phyloP scores from a whole-genome alignment of 2,888 invertebrate genomes.

The Polyommatus iphigenia region DNA sequence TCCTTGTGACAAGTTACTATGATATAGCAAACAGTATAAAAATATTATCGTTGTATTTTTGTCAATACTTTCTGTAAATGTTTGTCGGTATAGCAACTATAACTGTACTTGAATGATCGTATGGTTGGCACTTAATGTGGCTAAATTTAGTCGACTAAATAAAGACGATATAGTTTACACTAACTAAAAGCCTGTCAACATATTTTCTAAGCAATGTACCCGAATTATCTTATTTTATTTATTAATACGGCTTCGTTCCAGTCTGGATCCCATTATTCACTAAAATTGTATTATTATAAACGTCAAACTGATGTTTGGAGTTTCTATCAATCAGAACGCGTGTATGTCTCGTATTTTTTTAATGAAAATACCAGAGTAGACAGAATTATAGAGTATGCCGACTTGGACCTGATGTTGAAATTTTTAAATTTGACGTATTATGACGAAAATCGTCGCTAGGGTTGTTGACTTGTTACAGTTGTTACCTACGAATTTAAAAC shows the following conservation, averaged over 20 bases:
- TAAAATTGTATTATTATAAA: not conserved
- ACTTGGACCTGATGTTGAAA: no score
- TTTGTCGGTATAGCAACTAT: not conserved
- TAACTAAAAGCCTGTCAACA: constrained; percentile 14
- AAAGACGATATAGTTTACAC: constrained; percentile 2
- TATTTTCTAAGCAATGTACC: not conserved
- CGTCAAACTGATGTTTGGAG: no score
- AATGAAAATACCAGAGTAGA: no score
- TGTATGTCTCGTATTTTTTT: no score
- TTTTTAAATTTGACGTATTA: no score
- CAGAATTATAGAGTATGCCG: no score
- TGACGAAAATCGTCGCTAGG: no score
- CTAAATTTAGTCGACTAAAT: constrained; percentile 11
- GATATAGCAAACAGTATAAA: not conserved
- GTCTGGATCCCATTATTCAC: not conserved
- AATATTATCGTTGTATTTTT: not conserved
- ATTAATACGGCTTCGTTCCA: not conserved
- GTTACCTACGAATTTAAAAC: no score
- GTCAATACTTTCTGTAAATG: not conserved
- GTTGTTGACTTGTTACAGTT: no score
- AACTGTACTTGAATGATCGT: not conserved
- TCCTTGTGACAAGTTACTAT: constrained; percentile 13
- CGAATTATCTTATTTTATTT: not conserved
- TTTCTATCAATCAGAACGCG: no score
- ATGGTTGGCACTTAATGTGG: not conserved